Conservation (phyloP, 2,113 vertebrate genomes). For the Laticauda laticaudata region DNA sequence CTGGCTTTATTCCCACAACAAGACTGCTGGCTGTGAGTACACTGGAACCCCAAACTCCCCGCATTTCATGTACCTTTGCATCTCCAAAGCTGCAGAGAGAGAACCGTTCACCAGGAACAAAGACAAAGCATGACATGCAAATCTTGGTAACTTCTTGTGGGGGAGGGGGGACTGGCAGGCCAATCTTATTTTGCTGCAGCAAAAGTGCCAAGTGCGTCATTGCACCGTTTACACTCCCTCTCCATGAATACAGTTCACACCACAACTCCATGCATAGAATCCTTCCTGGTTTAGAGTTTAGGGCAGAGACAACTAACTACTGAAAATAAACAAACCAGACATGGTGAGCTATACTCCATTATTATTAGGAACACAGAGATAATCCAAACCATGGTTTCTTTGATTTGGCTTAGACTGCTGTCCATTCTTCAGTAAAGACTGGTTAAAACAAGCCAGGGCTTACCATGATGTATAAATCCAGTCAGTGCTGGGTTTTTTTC, state of each 20-base stretch:
- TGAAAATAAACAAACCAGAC: neutral
- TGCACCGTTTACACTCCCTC: neutral
- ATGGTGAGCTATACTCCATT: neutral
- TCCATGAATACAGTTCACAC: neutral
- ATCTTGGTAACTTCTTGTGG: neutral
- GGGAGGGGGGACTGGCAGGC: neutral
- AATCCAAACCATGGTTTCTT: neutral
- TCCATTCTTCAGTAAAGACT: neutral
- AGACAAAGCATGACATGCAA: neutral
- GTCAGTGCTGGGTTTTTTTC: neutral
- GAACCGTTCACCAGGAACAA: neutral
- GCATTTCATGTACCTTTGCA: neutral
- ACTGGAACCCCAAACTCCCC: neutral
- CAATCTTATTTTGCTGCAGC: neutral
- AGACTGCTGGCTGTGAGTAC: fast-evolving
- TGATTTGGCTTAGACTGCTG: neutral
- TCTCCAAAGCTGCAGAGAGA: neutral
- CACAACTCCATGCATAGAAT: neutral
- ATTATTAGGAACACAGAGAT: neutral
- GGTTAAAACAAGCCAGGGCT: neutral
- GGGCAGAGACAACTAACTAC: neutral
- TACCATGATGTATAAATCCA: neutral
- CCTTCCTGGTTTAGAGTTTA: neutral
- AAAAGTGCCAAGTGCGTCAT: neutral
- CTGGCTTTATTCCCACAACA: neutral